phyloP scores from a whole-genome alignment of 1,140 invertebrate species.

The Neodiprion fabricii region DNA sequence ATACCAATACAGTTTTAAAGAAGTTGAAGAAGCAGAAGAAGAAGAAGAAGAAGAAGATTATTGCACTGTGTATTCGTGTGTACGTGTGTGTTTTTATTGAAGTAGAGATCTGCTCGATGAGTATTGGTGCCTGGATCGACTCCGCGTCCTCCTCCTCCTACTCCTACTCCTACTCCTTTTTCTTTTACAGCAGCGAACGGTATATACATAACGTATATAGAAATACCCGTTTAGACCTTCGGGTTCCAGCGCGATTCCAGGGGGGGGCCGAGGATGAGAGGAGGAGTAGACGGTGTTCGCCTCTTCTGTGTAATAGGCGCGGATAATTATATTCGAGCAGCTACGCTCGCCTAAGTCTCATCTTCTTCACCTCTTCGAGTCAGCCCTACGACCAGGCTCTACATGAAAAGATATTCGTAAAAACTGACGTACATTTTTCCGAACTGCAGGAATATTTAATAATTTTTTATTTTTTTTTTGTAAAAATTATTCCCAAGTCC shows the following conservation, averaged over 20 bases:
- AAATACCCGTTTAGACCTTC: no score
- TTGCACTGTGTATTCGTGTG: background rate
- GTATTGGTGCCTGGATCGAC: background rate
- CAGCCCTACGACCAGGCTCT: background rate
- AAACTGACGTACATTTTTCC: background rate
- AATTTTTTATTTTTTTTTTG: no score
- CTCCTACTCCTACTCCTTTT: background rate
- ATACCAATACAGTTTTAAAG: no score
- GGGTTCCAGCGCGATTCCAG: no score
- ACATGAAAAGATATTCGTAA: background rate
- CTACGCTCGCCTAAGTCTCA: background rate
- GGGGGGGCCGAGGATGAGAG: background rate
- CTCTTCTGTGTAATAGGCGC: background rate
- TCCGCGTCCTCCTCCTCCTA: constrained; percentile 11
- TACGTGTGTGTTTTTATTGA: background rate
- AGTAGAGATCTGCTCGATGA: background rate
- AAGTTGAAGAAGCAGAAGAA: no score
- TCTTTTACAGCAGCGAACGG: no score
- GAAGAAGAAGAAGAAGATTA: background rate
- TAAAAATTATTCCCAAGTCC: no score
- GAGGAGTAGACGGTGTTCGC: background rate
- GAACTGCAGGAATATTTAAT: no score
- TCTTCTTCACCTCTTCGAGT: background rate
- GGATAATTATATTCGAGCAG: background rate
- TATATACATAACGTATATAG: no score